These are phyloP conservation scores for Conopomorpha cramerella DNA, from an alignment of 1,140 invertebrate genomes.

Conservation along the genomic window DNA sequence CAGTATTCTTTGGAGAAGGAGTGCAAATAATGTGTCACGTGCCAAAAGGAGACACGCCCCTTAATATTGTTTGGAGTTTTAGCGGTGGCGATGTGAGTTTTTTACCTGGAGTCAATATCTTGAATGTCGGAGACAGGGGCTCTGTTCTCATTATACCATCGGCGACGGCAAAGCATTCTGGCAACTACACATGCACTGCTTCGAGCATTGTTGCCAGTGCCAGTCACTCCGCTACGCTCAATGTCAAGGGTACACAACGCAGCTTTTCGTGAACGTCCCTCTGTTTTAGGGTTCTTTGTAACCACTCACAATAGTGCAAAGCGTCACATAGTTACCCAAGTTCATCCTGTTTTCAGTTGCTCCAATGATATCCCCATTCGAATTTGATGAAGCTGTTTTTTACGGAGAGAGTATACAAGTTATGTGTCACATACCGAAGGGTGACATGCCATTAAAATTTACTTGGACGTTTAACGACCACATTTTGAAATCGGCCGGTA, in stretches of 20 bases:
- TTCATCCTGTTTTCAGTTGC: constrained; percentile 63
- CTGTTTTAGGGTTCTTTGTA: constrained; percentile 31
- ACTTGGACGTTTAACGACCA: constrained; percentile 63
- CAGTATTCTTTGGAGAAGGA: constrained; percentile 66
- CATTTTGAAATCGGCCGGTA: constrained; percentile 55
- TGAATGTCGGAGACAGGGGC: constrained; percentile 63
- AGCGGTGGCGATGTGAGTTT: constrained; percentile 60
- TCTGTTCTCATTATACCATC: constrained; percentile 59
- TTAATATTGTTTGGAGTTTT: constrained; percentile 68
- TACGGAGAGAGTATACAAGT: constrained; percentile 75
- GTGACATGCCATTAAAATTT: constrained; percentile 69
- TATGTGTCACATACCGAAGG: constrained; percentile 69
- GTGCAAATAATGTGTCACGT: constrained; percentile 72
- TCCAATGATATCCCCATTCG: constrained; percentile 66
- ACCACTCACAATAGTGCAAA: constrained; percentile 1
- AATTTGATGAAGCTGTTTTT: constrained; percentile 68
- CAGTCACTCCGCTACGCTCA: constrained; percentile 68
- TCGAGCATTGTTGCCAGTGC: constrained; percentile 74
- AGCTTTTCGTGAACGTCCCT: constrained; percentile 25
- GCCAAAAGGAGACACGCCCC: constrained; percentile 71
- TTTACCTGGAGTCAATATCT: constrained; percentile 57
- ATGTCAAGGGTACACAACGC: constrained; percentile 57
- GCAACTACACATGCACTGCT: constrained; percentile 80
- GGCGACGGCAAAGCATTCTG: constrained; percentile 71
- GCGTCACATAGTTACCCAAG: no score